Evolutionary conservation across 2,888 invertebrate genomes (phyloP).

Genomic region (Pristionchus exspectatus): DNA sequence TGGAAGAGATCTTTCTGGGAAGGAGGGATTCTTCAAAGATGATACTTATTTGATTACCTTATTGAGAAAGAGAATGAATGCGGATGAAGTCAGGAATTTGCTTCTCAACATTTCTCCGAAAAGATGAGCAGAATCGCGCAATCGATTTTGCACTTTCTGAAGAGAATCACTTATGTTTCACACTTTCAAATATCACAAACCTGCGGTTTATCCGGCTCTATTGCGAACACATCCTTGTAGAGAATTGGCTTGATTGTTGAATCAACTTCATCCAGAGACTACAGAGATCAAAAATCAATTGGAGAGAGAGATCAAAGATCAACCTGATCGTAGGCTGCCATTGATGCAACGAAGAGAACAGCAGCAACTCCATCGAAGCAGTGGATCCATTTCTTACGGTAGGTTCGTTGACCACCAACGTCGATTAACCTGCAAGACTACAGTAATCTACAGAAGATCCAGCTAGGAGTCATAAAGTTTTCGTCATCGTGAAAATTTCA

Average conservation of each 20-base stretch:
- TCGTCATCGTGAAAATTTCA: background rate
- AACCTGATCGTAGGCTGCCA: constrained; percentile 61
- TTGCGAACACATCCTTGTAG: constrained; percentile 29
- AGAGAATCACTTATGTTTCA: background rate
- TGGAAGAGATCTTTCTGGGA: constrained; percentile 58
- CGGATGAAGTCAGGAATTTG: constrained; percentile 59
- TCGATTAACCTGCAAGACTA: constrained; percentile 60
- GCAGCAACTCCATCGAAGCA: constrained; percentile 65
- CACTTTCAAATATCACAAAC: background rate
- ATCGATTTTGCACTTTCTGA: constrained; percentile 57
- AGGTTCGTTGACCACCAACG: constrained; percentile 65
- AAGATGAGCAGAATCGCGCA: constrained; percentile 61
- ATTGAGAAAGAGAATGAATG: constrained; percentile 65
- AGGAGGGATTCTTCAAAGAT: background rate
- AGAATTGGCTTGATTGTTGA: constrained; percentile 20
- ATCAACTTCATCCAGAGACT: constrained; percentile 50
- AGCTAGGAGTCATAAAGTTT: background rate
- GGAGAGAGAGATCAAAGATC: constrained; percentile 25
- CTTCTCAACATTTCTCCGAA: constrained; percentile 61
- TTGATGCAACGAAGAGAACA: constrained; percentile 62
- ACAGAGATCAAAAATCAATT: constrained; percentile 34
- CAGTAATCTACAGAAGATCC: background rate
- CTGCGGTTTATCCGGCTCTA: background rate
- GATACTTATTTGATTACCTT: constrained; percentile 53
- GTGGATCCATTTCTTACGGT: constrained; percentile 66